Conservation (phyloP, 1,140 invertebrate species). For the Drosophila equinoxialis region DNA sequence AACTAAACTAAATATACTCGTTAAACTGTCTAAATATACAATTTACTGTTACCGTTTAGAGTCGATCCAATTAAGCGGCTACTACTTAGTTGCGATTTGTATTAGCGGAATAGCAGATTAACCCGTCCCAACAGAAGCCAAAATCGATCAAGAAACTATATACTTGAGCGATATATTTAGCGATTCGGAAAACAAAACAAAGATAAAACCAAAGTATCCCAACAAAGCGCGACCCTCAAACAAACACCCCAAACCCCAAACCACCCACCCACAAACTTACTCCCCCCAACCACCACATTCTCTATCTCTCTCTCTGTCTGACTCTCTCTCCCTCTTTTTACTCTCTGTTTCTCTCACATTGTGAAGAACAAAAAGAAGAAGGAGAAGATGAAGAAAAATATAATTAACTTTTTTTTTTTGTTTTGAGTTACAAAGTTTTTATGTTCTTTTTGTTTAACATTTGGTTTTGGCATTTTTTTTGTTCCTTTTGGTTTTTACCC, state of each 20-base stretch:
- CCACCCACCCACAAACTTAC: slow-evolving; percentile 8
- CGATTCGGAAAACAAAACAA: slow-evolving; percentile 35
- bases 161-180: slow-evolving; percentile 14
- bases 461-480: slow-evolving; percentile 54
- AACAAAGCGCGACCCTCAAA: slow-evolving; percentile 41
- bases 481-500: slow-evolving; percentile 42
- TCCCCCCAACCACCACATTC: neutral
- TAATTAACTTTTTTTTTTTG: slow-evolving; percentile 58
- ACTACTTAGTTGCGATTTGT: slow-evolving; percentile 79
- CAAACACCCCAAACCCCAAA: neutral
- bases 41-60: slow-evolving; percentile 55
- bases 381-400: slow-evolving; percentile 55
- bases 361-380: slow-evolving; percentile 35
- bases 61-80: slow-evolving; percentile 72
- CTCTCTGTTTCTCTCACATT: neutral
- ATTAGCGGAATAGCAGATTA: slow-evolving; percentile 83
- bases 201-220: slow-evolving; percentile 29
- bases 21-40: slow-evolving; percentile 55
- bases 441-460: slow-evolving; percentile 52
- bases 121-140: slow-evolving; percentile 80
- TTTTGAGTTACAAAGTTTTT: slow-evolving; percentile 48
- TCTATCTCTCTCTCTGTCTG: neutral
- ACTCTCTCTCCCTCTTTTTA: neutral
- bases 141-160: slow-evolving; percentile 40
- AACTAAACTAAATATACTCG: slow-evolving; percentile 49